Conservation (phyloP, 2,797 vertebrate species). For the Hippopotamyrus pictus region DNA sequence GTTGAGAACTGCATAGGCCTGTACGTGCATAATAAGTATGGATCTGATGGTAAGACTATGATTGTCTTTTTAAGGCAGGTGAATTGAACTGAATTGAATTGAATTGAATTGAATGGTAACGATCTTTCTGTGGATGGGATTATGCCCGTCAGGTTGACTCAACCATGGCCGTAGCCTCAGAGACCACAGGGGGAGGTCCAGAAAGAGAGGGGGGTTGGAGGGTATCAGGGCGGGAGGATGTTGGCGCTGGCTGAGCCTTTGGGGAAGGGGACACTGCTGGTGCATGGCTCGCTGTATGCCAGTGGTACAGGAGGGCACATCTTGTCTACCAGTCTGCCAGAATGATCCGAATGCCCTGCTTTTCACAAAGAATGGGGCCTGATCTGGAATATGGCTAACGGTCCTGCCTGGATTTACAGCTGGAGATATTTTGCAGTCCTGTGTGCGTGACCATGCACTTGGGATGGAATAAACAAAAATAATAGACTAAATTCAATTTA, state of each 20-base stretch:
- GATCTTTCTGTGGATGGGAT: background rate
- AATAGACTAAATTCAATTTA: background rate
- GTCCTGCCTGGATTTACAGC: background rate
- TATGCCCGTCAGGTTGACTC: background rate
- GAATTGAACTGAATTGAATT: background rate
- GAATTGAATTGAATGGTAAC: background rate
- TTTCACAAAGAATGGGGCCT: background rate
- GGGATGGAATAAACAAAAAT: background rate
- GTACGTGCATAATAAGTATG: background rate
- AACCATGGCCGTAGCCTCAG: background rate
- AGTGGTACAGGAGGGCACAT: background rate
- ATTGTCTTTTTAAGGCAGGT: background rate
- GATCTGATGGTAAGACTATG: background rate
- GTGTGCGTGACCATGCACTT: background rate
- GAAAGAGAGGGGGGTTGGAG: background rate
- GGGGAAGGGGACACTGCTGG: background rate
- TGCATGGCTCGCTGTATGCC: background rate
- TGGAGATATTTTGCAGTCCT: background rate
- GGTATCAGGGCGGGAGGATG: background rate
- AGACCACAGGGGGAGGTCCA: background rate
- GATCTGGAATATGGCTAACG: background rate
- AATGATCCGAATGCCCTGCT: background rate
- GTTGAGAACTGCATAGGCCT: background rate
- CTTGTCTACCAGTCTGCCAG: background rate
- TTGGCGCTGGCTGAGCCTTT: background rate